A percentile compares a stretch with the other conserved stretches of the same genome.
phyloP scores from a whole-genome alignment of 2,888 invertebrate species.

The Geophilus truncorum region DNA sequence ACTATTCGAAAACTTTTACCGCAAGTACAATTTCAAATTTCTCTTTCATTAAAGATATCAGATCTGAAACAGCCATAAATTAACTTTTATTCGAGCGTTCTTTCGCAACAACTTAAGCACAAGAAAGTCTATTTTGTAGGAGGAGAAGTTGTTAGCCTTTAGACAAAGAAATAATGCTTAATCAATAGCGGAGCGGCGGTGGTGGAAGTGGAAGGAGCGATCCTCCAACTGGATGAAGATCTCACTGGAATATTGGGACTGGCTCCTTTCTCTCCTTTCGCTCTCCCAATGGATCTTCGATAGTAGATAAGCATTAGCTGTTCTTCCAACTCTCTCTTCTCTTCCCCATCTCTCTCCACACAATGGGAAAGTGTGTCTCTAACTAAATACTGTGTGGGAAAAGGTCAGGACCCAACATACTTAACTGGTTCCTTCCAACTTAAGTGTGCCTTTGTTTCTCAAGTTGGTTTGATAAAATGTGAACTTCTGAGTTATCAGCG shows the following conservation, averaged over 20 bases:
- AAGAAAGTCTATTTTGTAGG: neutral
- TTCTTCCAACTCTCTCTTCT: neutral
- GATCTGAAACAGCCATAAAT: too few relatives aligned
- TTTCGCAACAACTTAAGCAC: neutral
- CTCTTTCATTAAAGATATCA: too few relatives aligned
- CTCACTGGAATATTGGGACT: neutral
- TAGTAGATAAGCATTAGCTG: conserved; percentile 10
- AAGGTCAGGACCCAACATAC: neutral
- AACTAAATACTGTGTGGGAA: neutral
- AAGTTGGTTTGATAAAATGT: neutral
- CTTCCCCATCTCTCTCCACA: too few relatives aligned
- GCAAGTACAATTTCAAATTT: too few relatives aligned
- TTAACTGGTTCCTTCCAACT: neutral
- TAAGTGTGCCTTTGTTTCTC: neutral
- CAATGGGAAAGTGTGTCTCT: neutral
- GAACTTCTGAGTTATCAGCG: too few relatives aligned
- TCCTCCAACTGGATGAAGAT: conserved; percentile 10
- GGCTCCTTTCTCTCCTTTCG: neutral
- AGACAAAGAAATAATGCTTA: conserved; percentile 10
- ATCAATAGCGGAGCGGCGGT: too few relatives aligned
- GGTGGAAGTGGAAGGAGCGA: neutral
- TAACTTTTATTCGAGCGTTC: too few relatives aligned
- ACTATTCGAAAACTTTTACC: too few relatives aligned
- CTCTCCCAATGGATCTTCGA: neutral
- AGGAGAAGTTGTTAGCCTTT: neutral